phyloP scores from a whole-genome alignment of 2,888 invertebrate species.

The Venusia cambrica region DNA sequence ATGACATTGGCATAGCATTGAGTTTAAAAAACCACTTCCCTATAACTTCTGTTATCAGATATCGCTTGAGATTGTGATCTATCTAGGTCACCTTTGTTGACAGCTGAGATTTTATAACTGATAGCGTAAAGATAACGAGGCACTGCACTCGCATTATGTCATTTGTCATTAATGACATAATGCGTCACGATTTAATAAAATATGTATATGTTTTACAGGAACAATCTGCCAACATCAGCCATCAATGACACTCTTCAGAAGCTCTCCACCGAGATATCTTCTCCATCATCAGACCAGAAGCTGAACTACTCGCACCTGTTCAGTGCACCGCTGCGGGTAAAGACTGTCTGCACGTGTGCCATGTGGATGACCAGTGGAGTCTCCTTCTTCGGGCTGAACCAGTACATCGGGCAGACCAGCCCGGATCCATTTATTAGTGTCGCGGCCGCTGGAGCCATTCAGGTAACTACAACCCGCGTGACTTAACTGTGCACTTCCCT shows the following conservation, averaged over 20 bases:
- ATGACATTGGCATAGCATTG: conserved; percentile 1
- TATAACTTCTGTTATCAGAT: no score
- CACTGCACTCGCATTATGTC: no score
- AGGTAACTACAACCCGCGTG: no score
- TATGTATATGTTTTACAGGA: conserved; percentile 49
- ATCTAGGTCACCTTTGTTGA: conserved; percentile 7
- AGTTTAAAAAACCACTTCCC: no score
- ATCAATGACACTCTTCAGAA: conserved; percentile 67
- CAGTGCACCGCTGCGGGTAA: conserved; percentile 82
- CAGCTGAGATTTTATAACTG: conserved; percentile 9
- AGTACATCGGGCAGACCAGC: conserved; percentile 89
- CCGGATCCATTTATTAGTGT: conserved; percentile 92
- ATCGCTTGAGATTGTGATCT: neutral
- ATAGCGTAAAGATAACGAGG: no score
- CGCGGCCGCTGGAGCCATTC: conserved; percentile 79
- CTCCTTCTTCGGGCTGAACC: conserved; percentile 91
- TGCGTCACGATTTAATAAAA: no score
- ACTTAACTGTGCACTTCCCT: no score
- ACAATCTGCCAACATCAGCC: conserved; percentile 69
- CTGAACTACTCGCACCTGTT: conserved; percentile 83
- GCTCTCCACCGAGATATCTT: conserved; percentile 43
- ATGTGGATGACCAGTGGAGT: conserved; percentile 92
- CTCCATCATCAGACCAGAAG: conserved; percentile 44
- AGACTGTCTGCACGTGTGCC: conserved; percentile 84
- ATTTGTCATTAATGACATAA: no score